Evolutionary conservation across 2,888 invertebrate genomes (phyloP).

Genomic region (Harmothoe impar): DNA sequence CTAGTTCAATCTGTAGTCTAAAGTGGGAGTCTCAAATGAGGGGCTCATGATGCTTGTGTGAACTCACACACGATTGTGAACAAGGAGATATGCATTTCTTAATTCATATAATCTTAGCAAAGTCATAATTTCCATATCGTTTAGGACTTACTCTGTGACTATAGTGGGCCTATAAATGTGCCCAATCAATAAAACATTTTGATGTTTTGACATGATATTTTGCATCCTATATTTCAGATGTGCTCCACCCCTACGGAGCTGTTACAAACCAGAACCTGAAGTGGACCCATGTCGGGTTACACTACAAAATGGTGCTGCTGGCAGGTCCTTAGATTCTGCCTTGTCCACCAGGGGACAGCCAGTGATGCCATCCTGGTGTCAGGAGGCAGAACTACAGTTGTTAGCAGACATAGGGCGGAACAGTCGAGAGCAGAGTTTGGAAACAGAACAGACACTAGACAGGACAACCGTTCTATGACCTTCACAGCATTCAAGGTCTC

Average conservation of each 20-base stretch:
- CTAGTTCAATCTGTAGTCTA: no score
- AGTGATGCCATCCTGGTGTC: not conserved
- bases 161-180: no score
- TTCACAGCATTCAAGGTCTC: not conserved
- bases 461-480: conserved; percentile 43
- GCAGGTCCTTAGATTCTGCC: not conserved
- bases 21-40: no score
- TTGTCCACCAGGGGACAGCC: conserved; percentile 22
- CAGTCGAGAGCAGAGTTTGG: not conserved
- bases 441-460: not conserved
- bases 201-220: no score
- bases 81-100: no score
- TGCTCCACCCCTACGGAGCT: not conserved
- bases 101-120: no score
- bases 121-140: no score
- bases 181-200: no score
- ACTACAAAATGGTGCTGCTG: not conserved
- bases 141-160: no score
- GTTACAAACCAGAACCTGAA: conserved; percentile 28
- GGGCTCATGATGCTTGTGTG: no score
- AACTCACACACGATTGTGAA: no score
- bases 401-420: not conserved
- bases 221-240: not conserved
- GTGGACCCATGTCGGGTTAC: not conserved
- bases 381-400: not conserved